These are phyloP conservation scores for Agrilus cyanescens DNA, from an alignment of 2,888 invertebrate species.

Conservation along the genomic window DNA sequence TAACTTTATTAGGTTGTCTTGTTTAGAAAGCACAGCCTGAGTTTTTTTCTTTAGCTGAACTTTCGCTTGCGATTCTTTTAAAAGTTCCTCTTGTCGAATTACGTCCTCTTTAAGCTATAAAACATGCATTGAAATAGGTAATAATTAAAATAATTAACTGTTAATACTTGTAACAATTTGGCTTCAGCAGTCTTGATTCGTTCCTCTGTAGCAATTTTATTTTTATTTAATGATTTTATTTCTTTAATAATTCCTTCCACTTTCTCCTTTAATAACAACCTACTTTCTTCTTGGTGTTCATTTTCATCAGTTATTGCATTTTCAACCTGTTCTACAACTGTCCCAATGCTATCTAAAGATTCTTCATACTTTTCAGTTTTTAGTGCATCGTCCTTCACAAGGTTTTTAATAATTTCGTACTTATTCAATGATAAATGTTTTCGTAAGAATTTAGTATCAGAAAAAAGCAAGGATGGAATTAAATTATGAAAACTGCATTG, in stretches of 20 bases:
- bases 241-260: neutral
- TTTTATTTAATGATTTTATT: neutral
- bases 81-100: constrained; percentile 32
- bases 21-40: constrained; percentile 51
- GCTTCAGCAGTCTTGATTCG: constrained; percentile 11
- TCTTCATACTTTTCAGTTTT: constrained; percentile 18
- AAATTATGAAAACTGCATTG: constrained; percentile 28
- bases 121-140: constrained; percentile 3
- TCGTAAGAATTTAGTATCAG: constrained; percentile 19
- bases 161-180: constrained; percentile 10
- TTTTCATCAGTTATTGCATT: constrained; percentile 9
- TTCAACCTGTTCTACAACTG: constrained; percentile 8
- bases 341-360: constrained; percentile 6
- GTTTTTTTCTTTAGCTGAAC: constrained; percentile 46
- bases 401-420: constrained; percentile 6
- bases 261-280: neutral
- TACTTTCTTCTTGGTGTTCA: neutral
- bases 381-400: constrained; percentile 25
- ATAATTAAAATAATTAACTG: neutral
- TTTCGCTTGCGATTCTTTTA: constrained; percentile 34
- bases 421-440: constrained; percentile 10
- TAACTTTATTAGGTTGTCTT: constrained; percentile 46
- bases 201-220: constrained; percentile 4
- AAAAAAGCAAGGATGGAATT: constrained; percentile 29
- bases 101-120: constrained; percentile 21